phyloP scores from a whole-genome alignment of 2,797 vertebrate species.

The Hapalemur alaotrensis region DNA sequence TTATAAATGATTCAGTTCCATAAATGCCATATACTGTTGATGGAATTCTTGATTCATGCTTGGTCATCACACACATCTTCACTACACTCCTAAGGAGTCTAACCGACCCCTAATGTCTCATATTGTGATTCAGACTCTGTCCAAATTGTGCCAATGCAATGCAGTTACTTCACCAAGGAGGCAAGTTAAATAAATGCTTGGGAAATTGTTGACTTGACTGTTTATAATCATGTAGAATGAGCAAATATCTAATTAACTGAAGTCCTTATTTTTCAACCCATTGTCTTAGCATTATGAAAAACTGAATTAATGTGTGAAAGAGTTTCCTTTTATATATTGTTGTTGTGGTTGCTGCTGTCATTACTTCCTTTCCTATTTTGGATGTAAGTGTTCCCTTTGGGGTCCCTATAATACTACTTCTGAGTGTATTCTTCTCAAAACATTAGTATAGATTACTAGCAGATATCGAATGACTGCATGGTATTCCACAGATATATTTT shows the following conservation, averaged over 20 bases:
- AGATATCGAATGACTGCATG: neutral
- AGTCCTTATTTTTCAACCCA: neutral
- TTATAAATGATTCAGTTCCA: neutral
- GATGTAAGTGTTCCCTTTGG: neutral
- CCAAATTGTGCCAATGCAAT: neutral
- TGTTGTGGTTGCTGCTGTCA: neutral
- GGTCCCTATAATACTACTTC: neutral
- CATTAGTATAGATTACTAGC: neutral
- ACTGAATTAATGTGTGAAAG: neutral
- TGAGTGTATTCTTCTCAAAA: neutral
- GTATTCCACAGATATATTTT: neutral
- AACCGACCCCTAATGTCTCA: neutral
- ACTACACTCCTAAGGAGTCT: neutral
- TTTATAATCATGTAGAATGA: slow-evolving; percentile 19
- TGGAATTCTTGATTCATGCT: neutral
- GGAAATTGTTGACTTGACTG: neutral
- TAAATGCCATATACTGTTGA: neutral
- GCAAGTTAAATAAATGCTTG: neutral
- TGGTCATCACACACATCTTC: neutral
- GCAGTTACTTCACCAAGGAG: neutral
- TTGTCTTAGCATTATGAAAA: neutral
- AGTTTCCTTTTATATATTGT: neutral
- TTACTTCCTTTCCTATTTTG: neutral
- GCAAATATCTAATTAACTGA: neutral
- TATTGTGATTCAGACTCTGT: neutral